phyloP scores from a whole-genome alignment of 2,113 vertebrate genomes.

The Picathartes gymnocephalus region DNA sequence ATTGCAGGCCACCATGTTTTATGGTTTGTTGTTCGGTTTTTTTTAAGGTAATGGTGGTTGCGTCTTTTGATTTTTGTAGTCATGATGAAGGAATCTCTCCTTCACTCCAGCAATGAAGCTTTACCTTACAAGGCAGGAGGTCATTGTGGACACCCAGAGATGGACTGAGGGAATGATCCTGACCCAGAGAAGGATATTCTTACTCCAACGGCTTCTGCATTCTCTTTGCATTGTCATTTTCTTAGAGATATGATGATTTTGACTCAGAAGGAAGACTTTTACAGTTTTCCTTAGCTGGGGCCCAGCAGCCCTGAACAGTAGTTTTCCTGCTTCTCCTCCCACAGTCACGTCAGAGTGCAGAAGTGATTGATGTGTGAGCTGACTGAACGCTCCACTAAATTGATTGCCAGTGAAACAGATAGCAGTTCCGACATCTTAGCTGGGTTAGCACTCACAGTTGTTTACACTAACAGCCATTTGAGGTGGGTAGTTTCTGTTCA shows the following conservation, averaged over 20 bases:
- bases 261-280: background rate
- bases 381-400: background rate
- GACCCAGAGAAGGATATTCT: background rate
- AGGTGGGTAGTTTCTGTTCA: background rate
- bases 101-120: background rate
- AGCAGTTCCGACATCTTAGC: slow-evolving; percentile 29
- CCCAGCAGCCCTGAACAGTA: background rate
- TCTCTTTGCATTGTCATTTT: background rate
- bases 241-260: background rate
- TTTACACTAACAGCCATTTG: slow-evolving; percentile 6
- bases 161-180: background rate
- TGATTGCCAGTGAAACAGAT: slow-evolving; percentile 7
- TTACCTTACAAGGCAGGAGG: background rate
- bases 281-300: background rate
- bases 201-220: fast-evolving
- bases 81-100: background rate
- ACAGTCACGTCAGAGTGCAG: background rate
- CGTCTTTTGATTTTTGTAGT: background rate
- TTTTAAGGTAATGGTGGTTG: background rate
- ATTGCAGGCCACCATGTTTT: background rate
- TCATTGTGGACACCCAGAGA: background rate
- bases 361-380: background rate
- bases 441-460: background rate
- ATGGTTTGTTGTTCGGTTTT: background rate
- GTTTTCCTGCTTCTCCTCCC: background rate